phyloP scores from a whole-genome alignment of 2,113 vertebrate species.

The Silurus asotus region DNA sequence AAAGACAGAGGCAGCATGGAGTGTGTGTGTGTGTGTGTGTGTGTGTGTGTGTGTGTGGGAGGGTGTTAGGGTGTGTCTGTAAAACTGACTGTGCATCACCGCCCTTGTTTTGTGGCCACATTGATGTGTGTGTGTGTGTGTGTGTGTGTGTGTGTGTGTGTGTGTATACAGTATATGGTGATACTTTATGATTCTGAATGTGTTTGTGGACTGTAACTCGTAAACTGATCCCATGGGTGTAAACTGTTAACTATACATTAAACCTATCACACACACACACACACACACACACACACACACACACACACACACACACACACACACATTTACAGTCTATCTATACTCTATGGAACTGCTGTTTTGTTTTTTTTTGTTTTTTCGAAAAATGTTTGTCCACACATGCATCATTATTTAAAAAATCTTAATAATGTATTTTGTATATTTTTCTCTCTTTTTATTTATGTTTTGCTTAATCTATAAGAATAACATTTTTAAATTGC shows the following conservation, averaged over 20 bases:
- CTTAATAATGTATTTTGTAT: not conserved
- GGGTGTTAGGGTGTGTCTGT: not conserved
- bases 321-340: not conserved
- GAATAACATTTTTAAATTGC: no score
- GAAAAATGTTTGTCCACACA: not conserved
- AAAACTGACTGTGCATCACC: not conserved
- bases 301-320: slow-evolving; percentile 9
- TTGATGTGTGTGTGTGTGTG: not conserved
- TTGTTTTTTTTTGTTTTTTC: not conserved
- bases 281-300: slow-evolving; percentile 8
- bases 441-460: not conserved
- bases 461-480: no score
- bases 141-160: not conserved
- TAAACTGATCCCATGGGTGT: not conserved
- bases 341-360: no score
- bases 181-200: not conserved
- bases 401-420: not conserved
- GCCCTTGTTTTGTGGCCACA: not conserved
- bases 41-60: no score
- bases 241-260: not conserved
- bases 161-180: not conserved
- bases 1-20: no score
- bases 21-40: no score
- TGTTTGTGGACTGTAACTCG: not conserved
- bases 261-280: no score